phyloP scores from a whole-genome alignment of 37 sponge, comb jelly and placozoan species.

The Beroe ovata region DNA sequence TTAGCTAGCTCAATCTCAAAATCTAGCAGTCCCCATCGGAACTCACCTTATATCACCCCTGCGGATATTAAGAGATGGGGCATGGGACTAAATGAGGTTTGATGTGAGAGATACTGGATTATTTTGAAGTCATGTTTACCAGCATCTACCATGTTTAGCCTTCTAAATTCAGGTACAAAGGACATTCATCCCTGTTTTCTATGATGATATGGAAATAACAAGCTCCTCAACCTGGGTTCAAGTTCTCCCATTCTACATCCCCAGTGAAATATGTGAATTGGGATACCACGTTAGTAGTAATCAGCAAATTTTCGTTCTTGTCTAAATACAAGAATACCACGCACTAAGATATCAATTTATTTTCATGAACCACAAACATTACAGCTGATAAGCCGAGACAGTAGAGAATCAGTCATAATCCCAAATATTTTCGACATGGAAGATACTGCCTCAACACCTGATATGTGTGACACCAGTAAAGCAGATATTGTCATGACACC shows the following conservation, averaged over 20 bases:
- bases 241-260: conserved; percentile 22
- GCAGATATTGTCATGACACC: not conserved
- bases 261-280: conserved; percentile 62
- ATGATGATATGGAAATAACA: conserved; percentile 36
- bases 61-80: conserved; percentile 55
- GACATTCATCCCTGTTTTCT: conserved; percentile 34
- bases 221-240: conserved; percentile 14
- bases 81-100: not conserved
- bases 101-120: too few relatives aligned
- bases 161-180: conserved; percentile 22
- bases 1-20: not conserved
- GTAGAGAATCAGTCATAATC: conserved; percentile 8
- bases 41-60: conserved; percentile 50
- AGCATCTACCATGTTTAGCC: too few relatives aligned
- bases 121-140: too few relatives aligned
- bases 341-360: too few relatives aligned
- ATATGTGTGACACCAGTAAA: not conserved
- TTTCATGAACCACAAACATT: not conserved
- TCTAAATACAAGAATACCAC: too few relatives aligned
- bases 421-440: conserved; percentile 47
- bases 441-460: not conserved
- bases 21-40: not conserved
- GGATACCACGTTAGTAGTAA: conserved; percentile 57
- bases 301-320: too few relatives aligned
- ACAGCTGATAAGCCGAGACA: conserved; percentile 39